Percentiles rank a stretch among this genome's conserved stretches.
phyloP scores from a whole-genome alignment of 2,113 vertebrate genomes.

The Psittacula cyanocephala region DNA sequence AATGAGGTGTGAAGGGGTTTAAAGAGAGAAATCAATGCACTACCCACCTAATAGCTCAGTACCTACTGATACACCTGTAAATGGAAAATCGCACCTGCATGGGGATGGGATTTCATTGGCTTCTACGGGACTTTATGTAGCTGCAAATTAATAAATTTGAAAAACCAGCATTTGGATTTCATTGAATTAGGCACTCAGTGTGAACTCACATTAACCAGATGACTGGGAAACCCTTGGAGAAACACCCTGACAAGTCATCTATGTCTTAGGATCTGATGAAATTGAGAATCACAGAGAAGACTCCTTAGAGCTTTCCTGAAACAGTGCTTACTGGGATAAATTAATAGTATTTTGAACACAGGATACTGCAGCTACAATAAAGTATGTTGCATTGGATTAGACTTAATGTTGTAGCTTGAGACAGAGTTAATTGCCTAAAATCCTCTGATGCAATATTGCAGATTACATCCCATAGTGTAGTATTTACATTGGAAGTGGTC shows the following conservation, averaged over 20 bases:
- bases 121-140: background rate
- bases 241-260: background rate
- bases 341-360: background rate
- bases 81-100: fast-evolving
- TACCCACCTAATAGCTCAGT: background rate
- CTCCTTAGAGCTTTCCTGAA: background rate
- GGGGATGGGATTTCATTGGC: background rate
- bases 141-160: background rate
- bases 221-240: background rate
- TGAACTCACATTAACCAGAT: background rate
- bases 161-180: background rate
- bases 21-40: background rate
- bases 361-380: background rate
- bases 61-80: background rate
- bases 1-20: background rate
- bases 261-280: background rate
- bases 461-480: background rate
- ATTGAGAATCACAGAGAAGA: background rate
- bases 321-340: background rate
- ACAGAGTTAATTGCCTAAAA: background rate
- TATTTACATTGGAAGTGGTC: background rate
- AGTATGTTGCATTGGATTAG: background rate
- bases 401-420: background rate
- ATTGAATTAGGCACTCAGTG: background rate
- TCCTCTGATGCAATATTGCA: fast-evolving